phyloP scores from a whole-genome alignment of 1,140 invertebrate species.

The Hypsibius dujardini region DNA sequence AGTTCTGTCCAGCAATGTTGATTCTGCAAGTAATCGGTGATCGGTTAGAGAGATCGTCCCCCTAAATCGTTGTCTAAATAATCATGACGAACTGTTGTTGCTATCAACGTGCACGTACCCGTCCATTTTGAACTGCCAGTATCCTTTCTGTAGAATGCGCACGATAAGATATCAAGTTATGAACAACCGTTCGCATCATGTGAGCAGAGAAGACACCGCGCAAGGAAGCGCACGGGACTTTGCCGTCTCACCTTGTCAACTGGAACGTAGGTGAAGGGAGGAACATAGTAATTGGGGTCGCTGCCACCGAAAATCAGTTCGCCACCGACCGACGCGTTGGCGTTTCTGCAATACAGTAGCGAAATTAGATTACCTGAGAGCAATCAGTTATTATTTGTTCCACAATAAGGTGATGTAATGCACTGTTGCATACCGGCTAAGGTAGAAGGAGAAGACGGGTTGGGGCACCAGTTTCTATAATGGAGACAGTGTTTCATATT shows the following conservation, averaged over 20 bases:
- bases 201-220: no score
- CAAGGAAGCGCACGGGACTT: no score
- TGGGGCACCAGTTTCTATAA: conserved; percentile 5
- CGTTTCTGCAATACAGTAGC: neutral
- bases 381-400: no score
- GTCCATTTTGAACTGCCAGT: conserved; percentile 1
- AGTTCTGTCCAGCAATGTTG: neutral
- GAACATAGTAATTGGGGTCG: conserved; percentile 5
- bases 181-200: no score
- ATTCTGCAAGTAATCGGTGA: neutral
- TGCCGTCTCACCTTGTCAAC: conserved; percentile 4
- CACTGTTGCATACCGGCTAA: neutral
- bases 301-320: neutral
- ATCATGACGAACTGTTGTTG: no score
- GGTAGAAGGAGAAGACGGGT: conserved; percentile 9
- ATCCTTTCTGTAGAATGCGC: neutral
- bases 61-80: no score
- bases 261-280: neutral
- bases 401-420: no score
- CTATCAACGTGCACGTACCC: no score
- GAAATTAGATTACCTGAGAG: no score
- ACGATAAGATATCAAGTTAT: neutral
- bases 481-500: neutral
- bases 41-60: no score
- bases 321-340: neutral